Percentiles rank a stretch among this genome's conserved stretches.
Evolutionary conservation across 2,888 invertebrate genomes (phyloP).

Genomic region (Xanthorhoe designata): DNA sequence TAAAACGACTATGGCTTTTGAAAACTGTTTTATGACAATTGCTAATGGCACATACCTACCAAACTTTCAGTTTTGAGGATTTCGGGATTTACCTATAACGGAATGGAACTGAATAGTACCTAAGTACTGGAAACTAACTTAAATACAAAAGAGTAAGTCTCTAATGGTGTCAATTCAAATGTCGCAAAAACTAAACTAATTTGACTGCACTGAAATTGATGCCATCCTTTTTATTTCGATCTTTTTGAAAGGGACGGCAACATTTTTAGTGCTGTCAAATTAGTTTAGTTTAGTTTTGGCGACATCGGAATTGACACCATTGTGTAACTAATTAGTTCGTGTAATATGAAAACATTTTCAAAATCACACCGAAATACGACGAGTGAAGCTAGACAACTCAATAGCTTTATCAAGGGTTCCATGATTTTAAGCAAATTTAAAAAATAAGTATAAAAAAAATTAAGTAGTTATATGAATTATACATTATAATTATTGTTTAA

Average conservation of each 20-base stretch:
- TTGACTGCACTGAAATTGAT: too few relatives aligned
- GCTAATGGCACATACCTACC: conserved; percentile 14
- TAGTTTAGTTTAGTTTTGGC: too few relatives aligned
- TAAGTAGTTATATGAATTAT: not conserved
- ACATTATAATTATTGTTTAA: not conserved
- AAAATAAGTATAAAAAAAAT: not conserved
- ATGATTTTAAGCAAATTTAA: conserved; percentile 2
- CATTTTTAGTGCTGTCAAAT: too few relatives aligned
- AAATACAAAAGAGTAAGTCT: not conserved
- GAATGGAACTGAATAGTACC: not conserved
- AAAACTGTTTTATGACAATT: not conserved
- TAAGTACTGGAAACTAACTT: not conserved
- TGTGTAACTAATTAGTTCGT: too few relatives aligned
- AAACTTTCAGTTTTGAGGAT: not conserved
- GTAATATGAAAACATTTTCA: too few relatives aligned
- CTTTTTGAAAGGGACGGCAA: too few relatives aligned
- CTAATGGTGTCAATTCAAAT: too few relatives aligned
- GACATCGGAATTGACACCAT: too few relatives aligned
- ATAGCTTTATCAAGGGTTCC: not conserved
- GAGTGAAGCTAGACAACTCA: too few relatives aligned
- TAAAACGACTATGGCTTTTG: conserved; percentile 9
- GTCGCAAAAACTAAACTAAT: too few relatives aligned
- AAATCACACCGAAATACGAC: too few relatives aligned
- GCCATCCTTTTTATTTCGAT: too few relatives aligned
- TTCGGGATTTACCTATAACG: not conserved